phyloP scores from a whole-genome alignment of 2,888 invertebrate genomes.

The Suillia variegata region DNA sequence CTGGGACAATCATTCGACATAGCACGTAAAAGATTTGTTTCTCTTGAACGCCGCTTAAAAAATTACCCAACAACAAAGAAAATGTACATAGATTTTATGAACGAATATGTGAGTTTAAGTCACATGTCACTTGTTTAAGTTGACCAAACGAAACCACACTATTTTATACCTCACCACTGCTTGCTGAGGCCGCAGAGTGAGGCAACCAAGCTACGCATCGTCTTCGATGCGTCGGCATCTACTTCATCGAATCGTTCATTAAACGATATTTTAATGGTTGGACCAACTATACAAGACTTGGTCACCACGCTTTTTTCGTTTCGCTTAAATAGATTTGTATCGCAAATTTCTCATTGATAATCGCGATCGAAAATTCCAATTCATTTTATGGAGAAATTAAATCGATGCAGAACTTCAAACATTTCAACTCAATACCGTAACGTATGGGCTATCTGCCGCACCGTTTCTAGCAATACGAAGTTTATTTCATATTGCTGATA shows the following conservation, averaged over 20 bases:
- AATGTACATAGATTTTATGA: neutral
- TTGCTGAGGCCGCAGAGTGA: constrained; percentile 26
- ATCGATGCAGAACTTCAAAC: neutral
- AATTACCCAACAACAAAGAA: neutral
- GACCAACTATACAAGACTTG: constrained; percentile 21
- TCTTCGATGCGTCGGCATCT: too few species aligned
- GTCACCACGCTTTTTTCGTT: constrained; percentile 14
- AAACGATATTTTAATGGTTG: too few species aligned
- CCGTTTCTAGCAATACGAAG: constrained; percentile 10
- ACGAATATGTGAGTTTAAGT: neutral
- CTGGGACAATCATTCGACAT: neutral
- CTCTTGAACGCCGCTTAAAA: neutral
- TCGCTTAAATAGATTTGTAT: constrained; percentile 16
- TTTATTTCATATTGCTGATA: constrained; percentile 9
- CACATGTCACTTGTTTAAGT: neutral
- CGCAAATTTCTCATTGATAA: neutral
- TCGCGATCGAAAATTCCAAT: constrained; percentile 9
- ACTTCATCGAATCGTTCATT: too few species aligned
- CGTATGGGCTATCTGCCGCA: neutral
- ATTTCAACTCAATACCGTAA: neutral
- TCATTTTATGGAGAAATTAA: neutral
- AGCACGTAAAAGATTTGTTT: neutral
- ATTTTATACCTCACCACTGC: too few species aligned
- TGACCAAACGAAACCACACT: constrained; percentile 26
- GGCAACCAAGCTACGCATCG: too few species aligned